These are phyloP conservation scores for Whitmania pigra DNA, from an alignment of 1,140 invertebrate species.

Conservation along the genomic window DNA sequence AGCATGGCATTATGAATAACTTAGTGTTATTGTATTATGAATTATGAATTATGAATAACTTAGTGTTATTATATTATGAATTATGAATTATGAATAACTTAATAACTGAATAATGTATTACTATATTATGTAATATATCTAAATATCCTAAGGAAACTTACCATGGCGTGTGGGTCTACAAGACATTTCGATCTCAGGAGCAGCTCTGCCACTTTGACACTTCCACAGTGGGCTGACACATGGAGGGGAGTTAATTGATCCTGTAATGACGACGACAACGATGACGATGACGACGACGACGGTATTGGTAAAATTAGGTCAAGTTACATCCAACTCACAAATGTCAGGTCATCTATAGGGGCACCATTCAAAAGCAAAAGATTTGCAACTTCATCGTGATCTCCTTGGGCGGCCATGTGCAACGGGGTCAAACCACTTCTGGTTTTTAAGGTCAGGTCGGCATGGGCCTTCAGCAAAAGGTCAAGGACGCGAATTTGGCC, in stretches of 20 bases:
- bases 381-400: constrained; percentile 93
- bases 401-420: constrained; percentile 74
- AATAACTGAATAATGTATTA: too few species aligned
- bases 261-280: not conserved
- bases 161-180: constrained; percentile 25
- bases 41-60: too few species aligned
- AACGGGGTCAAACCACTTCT: constrained; percentile 61
- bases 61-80: too few species aligned
- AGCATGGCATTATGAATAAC: too few species aligned
- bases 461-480: constrained; percentile 71
- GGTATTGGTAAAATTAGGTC: too few species aligned
- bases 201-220: constrained; percentile 84
- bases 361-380: constrained; percentile 88
- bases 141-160: too few species aligned
- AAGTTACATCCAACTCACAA: constrained; percentile 72
- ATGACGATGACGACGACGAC: too few species aligned
- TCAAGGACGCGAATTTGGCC: constrained; percentile 91
- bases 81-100: too few species aligned
- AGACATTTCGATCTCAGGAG: constrained; percentile 64
- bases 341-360: constrained; percentile 95
- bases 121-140: too few species aligned
- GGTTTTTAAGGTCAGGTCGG: constrained; percentile 18
- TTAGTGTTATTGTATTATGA: too few species aligned
- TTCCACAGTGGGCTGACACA: constrained; percentile 84
- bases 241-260: constrained; percentile 97